phyloP scores from a whole-genome alignment of 1,140 invertebrate genomes.

The Oreohelix idahoensis region DNA sequence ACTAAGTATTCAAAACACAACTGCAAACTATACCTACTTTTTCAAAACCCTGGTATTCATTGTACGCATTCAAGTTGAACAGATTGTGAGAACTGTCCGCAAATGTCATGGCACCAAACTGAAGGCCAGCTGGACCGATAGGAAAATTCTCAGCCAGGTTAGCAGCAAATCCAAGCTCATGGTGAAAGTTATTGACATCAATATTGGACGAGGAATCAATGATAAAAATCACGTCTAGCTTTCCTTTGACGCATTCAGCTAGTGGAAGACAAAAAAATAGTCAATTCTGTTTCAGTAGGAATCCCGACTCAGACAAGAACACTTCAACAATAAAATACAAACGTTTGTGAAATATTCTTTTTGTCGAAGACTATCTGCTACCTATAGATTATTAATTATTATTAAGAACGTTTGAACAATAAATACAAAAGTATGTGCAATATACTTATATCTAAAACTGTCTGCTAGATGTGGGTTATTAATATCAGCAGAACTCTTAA shows the following conservation, averaged over 20 bases:
- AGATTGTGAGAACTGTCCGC: constrained; percentile 3
- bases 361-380: too few relatives aligned
- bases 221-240: constrained; percentile 53
- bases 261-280: not conserved
- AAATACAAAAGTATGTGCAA: too few relatives aligned
- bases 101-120: constrained; percentile 49
- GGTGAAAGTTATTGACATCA: constrained; percentile 43
- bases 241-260: not conserved
- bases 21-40: not conserved
- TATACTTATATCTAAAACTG: too few relatives aligned
- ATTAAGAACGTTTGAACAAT: too few relatives aligned
- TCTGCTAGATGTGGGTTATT: too few relatives aligned
- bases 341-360: too few relatives aligned
- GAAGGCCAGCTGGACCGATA: constrained; percentile 45
- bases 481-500: too few relatives aligned
- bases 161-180: constrained; percentile 45
- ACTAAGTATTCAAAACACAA: too few relatives aligned
- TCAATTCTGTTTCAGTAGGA: too few relatives aligned
- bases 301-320: too few relatives aligned
- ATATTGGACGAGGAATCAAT: constrained; percentile 54
- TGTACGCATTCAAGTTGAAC: constrained; percentile 7
- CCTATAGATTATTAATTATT: too few relatives aligned
- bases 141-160: constrained; percentile 47
- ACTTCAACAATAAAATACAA: too few relatives aligned
- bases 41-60: not conserved